Percentiles rank a stretch among this genome's conserved stretches.
Evolutionary conservation across 2,888 invertebrate species (phyloP).

Genomic region (Eristalinus aeneus): DNA sequence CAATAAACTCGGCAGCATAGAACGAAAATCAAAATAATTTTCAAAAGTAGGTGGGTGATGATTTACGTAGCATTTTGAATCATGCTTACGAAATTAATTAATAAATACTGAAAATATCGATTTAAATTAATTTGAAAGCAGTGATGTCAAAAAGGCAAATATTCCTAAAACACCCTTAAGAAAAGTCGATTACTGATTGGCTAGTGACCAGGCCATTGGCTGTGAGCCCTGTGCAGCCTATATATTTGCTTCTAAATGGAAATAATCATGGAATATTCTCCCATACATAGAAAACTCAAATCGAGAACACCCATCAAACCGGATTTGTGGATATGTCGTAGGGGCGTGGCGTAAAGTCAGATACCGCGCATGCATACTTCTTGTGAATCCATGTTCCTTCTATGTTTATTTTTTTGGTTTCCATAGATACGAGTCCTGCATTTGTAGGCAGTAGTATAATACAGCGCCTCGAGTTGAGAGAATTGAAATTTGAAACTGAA

Average conservation of each 20-base stretch:
- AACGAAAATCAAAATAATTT: slow-evolving; percentile 3
- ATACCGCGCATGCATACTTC: slow-evolving; percentile 36
- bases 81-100: slow-evolving; percentile 60
- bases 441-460: slow-evolving; percentile 45
- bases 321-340: slow-evolving; percentile 30
- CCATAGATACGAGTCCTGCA: slow-evolving; percentile 53
- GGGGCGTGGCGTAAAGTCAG: slow-evolving; percentile 17
- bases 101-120: slow-evolving; percentile 60
- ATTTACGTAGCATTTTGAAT: slow-evolving; percentile 58
- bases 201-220: slow-evolving; percentile 22
- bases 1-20: background rate
- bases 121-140: slow-evolving; percentile 58
- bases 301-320: slow-evolving; percentile 20
- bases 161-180: slow-evolving; percentile 32
- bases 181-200: slow-evolving; percentile 43
- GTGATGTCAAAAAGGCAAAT: slow-evolving; percentile 61
- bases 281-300: slow-evolving; percentile 24
- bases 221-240: slow-evolving; percentile 33
- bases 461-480: slow-evolving; percentile 42
- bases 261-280: slow-evolving; percentile 14
- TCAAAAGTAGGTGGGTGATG: slow-evolving; percentile 27
- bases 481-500: slow-evolving; percentile 53
- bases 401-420: slow-evolving; percentile 45
- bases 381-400: slow-evolving; percentile 34
- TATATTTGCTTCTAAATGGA: slow-evolving; percentile 17